Evolutionary conservation across 2,797 vertebrate species (phyloP).

Genomic region (Miichthys miiuy): DNA sequence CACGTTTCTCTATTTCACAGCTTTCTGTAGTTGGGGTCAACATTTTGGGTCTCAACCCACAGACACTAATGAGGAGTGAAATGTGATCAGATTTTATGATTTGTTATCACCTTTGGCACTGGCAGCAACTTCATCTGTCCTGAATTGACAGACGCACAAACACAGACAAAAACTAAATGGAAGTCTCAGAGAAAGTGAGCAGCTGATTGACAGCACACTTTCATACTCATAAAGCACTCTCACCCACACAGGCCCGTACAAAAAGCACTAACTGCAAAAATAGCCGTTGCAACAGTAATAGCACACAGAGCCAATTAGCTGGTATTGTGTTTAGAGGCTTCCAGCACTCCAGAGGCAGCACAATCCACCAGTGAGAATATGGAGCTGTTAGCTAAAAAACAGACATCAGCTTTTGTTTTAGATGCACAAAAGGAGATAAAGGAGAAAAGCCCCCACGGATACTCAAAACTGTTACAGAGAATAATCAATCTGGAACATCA

Average conservation of each 20-base stretch:
- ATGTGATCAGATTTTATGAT: conserved; percentile 34
- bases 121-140: conserved; percentile 25
- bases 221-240: conserved; percentile 39
- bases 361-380: conserved; percentile 29
- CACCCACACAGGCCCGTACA: conserved; percentile 37
- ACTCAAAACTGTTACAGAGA: conserved; percentile 5
- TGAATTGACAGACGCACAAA: conserved; percentile 14
- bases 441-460: conserved; percentile 29
- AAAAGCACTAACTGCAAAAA: conserved; percentile 52
- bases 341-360: conserved; percentile 49
- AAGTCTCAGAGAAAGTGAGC: conserved; percentile 14
- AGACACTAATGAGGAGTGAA: conserved; percentile 1
- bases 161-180: neutral
- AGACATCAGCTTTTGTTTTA: conserved; percentile 52
- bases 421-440: conserved; percentile 52
- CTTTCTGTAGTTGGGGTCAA: neutral
- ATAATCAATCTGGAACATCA: conserved; percentile 47
- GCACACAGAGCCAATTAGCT: conserved; percentile 62
- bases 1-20: neutral
- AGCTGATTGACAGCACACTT: conserved; percentile 23
- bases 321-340: conserved; percentile 54
- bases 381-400: conserved; percentile 29
- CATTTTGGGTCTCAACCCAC: neutral
- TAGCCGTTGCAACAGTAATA: conserved; percentile 43
- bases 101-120: conserved; percentile 23